Conservation (phyloP, 1,140 invertebrate species). For the Diorhabda elongata region DNA sequence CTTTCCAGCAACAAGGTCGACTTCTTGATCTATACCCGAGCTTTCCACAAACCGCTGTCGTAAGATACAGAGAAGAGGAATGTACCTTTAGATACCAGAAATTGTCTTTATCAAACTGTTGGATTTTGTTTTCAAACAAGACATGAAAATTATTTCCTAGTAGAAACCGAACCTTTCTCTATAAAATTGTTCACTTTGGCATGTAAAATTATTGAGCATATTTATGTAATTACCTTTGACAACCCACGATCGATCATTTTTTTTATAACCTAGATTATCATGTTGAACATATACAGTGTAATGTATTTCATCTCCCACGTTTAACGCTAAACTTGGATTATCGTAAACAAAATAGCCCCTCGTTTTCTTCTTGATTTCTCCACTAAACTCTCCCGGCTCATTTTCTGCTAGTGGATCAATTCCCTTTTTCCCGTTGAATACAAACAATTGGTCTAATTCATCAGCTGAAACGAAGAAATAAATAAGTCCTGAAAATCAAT, state of each 20-base stretch:
- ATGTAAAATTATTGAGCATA: neutral
- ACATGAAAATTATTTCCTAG: too few species aligned
- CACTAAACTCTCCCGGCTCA: slow-evolving; percentile 34
- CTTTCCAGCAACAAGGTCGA: too few species aligned
- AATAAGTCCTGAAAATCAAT: too few species aligned
- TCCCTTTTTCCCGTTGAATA: slow-evolving; percentile 35
- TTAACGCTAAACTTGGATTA: slow-evolving; percentile 32
- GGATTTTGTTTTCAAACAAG: too few species aligned
- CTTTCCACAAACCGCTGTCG: too few species aligned
- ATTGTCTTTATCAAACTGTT: too few species aligned
- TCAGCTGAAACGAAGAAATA: slow-evolving; percentile 33
- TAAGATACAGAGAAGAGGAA: too few species aligned
- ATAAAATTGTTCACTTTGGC: neutral
- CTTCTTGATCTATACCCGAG: too few species aligned
- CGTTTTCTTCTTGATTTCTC: slow-evolving; percentile 28
- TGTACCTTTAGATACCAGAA: too few species aligned
- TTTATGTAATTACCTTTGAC: slow-evolving; percentile 31
- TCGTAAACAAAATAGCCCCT: slow-evolving; percentile 36
- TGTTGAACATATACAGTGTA: slow-evolving; percentile 44
- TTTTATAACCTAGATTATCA: slow-evolving; percentile 36
- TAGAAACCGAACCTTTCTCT: too few species aligned
- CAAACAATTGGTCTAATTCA: slow-evolving; percentile 37
- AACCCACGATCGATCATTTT: slow-evolving; percentile 33
- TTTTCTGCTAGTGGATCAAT: slow-evolving; percentile 4
- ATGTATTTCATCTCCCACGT: slow-evolving; percentile 35